These are phyloP conservation scores for Calcarius ornatus DNA, from an alignment of 2,113 vertebrate genomes.

Conservation along the genomic window DNA sequence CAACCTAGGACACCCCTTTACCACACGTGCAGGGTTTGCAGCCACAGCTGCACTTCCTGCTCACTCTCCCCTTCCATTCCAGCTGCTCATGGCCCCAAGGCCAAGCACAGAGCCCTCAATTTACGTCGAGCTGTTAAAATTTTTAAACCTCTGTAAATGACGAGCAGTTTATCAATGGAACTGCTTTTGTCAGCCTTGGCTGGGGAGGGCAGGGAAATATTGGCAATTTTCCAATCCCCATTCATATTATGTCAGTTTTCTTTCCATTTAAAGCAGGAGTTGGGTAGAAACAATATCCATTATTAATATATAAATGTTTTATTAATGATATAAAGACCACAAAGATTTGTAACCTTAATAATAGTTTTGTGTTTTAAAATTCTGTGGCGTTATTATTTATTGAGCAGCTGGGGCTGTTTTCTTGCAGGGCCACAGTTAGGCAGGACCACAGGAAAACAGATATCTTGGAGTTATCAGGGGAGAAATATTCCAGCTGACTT, in stretches of 20 bases:
- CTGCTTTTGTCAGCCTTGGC: constrained; percentile 52
- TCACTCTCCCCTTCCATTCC: neutral
- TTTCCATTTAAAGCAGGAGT: constrained; percentile 1
- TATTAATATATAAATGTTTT: constrained; percentile 76
- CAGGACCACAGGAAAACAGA: neutral
- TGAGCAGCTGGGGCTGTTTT: constrained; percentile 30
- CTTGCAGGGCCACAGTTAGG: constrained; percentile 8
- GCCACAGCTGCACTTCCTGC: neutral
- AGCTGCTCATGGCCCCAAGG: constrained; percentile 24
- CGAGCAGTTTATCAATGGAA: constrained; percentile 59
- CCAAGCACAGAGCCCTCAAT: constrained; percentile 38
- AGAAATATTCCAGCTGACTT: neutral
- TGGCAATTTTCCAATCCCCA: constrained; percentile 51
- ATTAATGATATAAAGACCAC: constrained; percentile 69
- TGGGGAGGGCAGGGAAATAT: constrained; percentile 55
- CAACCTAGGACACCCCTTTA: neutral
- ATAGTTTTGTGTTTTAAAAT: constrained; percentile 68
- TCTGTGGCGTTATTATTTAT: constrained; percentile 64
- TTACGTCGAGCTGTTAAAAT: constrained; percentile 52
- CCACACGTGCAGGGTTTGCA: neutral
- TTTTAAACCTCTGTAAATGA: constrained; percentile 67
- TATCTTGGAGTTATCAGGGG: neutral
- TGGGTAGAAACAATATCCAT: constrained; percentile 63
- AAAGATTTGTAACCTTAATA: constrained; percentile 81
- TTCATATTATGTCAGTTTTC: neutral